Percentiles rank a stretch among this genome's conserved stretches.
These are phyloP conservation scores for Xylota sylvarum DNA, from an alignment of 2,888 invertebrate genomes.

Conservation along the genomic window DNA sequence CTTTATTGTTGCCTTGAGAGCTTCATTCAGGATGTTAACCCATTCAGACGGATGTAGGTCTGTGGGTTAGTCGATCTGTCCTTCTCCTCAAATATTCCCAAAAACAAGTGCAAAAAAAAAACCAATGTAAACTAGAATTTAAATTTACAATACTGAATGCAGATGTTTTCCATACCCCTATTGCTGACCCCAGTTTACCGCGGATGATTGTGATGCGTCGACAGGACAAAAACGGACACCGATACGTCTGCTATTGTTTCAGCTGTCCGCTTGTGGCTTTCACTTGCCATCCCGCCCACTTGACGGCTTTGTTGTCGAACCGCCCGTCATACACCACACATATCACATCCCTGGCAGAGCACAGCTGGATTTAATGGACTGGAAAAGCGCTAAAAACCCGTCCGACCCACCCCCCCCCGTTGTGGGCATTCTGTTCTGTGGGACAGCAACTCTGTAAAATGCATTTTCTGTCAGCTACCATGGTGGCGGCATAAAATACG, in stretches of 20 bases:
- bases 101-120: conserved; percentile 1
- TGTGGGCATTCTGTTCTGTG: conserved; percentile 2
- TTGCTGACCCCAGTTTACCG: conserved; percentile 13
- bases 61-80: too few species aligned
- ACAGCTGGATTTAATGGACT: conserved; percentile 67
- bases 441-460: conserved; percentile 8
- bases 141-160: conserved; percentile 27
- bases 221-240: conserved; percentile 16
- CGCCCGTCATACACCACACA: conserved; percentile 26
- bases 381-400: conserved; percentile 58
- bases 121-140: conserved; percentile 14
- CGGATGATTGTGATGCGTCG: conserved; percentile 19
- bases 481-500: conserved; percentile 36
- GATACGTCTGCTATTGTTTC: conserved; percentile 38
- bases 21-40: too few species aligned
- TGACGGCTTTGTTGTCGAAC: conserved; percentile 27
- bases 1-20: too few species aligned
- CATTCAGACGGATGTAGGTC: too few species aligned
- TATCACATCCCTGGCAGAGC: conserved; percentile 48
- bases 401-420: conserved; percentile 10
- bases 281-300: not conserved
- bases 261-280: conserved; percentile 55
- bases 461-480: conserved; percentile 18
- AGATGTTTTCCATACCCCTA: conserved; percentile 21
- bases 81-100: not conserved